phyloP scores from a whole-genome alignment of 2,888 invertebrate species.

The Germaria angustata region DNA sequence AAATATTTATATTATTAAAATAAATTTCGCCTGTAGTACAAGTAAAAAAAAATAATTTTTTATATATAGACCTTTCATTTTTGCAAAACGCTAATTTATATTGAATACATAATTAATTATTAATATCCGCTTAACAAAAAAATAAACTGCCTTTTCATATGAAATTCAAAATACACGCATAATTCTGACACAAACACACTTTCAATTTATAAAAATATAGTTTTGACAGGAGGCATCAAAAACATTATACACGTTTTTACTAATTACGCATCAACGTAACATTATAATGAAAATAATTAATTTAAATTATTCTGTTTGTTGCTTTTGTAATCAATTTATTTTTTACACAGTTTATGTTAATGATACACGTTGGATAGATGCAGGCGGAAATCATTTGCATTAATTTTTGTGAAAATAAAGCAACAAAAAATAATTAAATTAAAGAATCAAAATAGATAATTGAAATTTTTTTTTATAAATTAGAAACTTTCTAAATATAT shows the following conservation, averaged over 20 bases:
- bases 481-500: not conserved
- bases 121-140: slow-evolving; percentile 7
- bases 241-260: slow-evolving; percentile 42
- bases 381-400: not conserved
- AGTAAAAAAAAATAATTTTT: no score
- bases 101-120: slow-evolving; percentile 55
- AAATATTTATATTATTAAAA: not conserved
- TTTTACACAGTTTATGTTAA: slow-evolving; percentile 37
- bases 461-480: not conserved
- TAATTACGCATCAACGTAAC: slow-evolving; percentile 49
- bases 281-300: slow-evolving; percentile 58
- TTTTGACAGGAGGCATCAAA: slow-evolving; percentile 52
- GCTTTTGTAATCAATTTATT: slow-evolving; percentile 32
- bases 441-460: not conserved
- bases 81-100: slow-evolving; percentile 54
- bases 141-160: no score
- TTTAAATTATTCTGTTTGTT: slow-evolving; percentile 60
- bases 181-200: not conserved
- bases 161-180: not conserved
- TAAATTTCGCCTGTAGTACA: not conserved
- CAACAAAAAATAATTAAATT: no score
- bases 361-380: not conserved
- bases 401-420: no score
- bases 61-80: slow-evolving; percentile 1
- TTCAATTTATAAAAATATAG: slow-evolving; percentile 17